Conservation (phyloP, 2,888 invertebrate genomes). For the Chymomyza procnemis region DNA sequence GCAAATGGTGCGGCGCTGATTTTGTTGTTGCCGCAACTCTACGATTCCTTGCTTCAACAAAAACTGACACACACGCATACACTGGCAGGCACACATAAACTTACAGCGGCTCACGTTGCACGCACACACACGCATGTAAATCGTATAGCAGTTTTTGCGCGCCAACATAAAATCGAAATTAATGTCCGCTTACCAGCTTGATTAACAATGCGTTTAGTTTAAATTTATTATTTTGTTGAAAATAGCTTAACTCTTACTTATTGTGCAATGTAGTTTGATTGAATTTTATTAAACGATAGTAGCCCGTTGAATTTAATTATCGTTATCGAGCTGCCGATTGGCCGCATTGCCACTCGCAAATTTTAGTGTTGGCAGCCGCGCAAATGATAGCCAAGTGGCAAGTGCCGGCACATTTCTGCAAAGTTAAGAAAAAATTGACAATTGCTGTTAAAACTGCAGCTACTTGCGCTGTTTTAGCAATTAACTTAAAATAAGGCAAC, state of each 20-base stretch:
- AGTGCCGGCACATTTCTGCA: not conserved
- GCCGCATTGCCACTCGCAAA: not conserved
- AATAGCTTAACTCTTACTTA: not conserved
- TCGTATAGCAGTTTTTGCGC: conserved; percentile 20
- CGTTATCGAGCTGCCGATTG: not conserved
- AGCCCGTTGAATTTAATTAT: not conserved
- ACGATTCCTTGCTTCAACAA: conserved; percentile 38
- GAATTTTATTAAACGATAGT: not conserved
- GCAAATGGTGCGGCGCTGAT: conserved; percentile 41
- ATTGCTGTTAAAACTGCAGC: not conserved
- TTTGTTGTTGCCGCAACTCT: conserved; percentile 40
- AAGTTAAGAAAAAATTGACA: not conserved
- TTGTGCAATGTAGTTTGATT: not conserved
- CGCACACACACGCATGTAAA: not conserved
- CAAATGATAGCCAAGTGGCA: not conserved
- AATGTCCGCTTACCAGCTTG: not conserved
- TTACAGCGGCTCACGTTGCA: not conserved
- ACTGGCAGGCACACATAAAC: not conserved
- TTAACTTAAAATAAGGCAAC: no score
- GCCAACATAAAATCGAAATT: not conserved
- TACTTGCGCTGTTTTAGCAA: no score
- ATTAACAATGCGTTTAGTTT: no score
- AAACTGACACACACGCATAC: conserved; percentile 5
- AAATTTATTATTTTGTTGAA: not conserved
- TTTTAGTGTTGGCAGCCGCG: not conserved